A percentile compares a stretch with the other conserved stretches of the same genome.
Evolutionary conservation across 2,113 vertebrate species (phyloP).

Genomic region (Calonectris borealis): DNA sequence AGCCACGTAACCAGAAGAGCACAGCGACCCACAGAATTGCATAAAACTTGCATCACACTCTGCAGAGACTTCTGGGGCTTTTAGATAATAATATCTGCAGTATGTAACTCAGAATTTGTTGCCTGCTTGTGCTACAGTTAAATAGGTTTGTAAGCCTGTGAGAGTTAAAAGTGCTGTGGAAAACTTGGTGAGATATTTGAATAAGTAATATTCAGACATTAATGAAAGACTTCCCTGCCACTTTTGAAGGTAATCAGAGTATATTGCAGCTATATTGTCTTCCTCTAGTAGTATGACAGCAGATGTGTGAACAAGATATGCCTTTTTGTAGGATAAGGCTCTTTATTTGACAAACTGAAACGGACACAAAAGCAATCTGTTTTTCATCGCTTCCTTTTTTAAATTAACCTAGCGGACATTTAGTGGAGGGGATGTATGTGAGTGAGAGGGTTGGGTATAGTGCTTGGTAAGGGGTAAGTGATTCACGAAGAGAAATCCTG

Average conservation of each 20-base stretch:
- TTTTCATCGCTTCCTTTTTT: background rate
- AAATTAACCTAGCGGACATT: background rate
- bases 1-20: background rate
- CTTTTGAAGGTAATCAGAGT: background rate
- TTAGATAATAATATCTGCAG: background rate
- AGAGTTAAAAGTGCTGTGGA: background rate
- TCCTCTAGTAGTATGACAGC: background rate
- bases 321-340: background rate
- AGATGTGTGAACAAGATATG: background rate
- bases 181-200: background rate
- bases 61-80: background rate
- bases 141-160: background rate
- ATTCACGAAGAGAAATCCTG: background rate
- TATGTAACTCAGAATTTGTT: background rate
- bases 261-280: background rate
- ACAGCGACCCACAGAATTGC: background rate
- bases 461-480: background rate
- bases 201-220: background rate
- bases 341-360: background rate
- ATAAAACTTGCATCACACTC: background rate
- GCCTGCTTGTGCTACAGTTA: background rate
- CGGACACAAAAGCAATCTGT: background rate
- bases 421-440: background rate
- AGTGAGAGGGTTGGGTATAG: background rate
- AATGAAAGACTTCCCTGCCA: background rate